These are phyloP conservation scores for Enteromius thamalakanensis DNA, from an alignment of 2,797 vertebrate genomes.

Conservation along the genomic window DNA sequence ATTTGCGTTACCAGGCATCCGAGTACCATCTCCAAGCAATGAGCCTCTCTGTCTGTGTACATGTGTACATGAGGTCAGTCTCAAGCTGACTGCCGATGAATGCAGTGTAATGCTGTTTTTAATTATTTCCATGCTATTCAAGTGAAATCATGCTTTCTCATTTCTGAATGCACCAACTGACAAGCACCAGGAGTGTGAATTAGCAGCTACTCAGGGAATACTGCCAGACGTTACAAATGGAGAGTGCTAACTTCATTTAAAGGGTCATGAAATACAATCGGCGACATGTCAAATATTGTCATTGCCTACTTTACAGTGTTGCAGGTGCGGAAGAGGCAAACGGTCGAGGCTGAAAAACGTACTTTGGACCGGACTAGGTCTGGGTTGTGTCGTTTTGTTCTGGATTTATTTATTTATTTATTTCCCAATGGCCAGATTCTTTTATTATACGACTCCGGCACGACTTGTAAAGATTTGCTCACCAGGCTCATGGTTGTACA, in stretches of 20 bases:
- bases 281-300: slow-evolving; percentile 73
- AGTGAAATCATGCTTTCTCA: slow-evolving; percentile 79
- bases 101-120: slow-evolving; percentile 71
- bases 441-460: slow-evolving; percentile 61
- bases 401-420: slow-evolving; percentile 51
- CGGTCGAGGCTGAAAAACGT: slow-evolving; percentile 4
- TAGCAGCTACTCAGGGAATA: slow-evolving; percentile 78
- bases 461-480: slow-evolving; percentile 62
- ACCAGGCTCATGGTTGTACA: slow-evolving; percentile 66
- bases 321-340: slow-evolving; percentile 74
- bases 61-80: slow-evolving; percentile 73
- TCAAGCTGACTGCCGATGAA: slow-evolving; percentile 67
- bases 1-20: slow-evolving; percentile 63
- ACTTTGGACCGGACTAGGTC: slow-evolving; percentile 13
- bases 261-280: slow-evolving; percentile 74
- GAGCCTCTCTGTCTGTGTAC: slow-evolving; percentile 66
- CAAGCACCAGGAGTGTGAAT: slow-evolving; percentile 81
- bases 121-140: slow-evolving; percentile 71
- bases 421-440: slow-evolving; percentile 60
- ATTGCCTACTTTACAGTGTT: slow-evolving; percentile 64
- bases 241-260: slow-evolving; percentile 73
- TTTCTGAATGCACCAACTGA: slow-evolving; percentile 77
- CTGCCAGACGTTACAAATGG: slow-evolving; percentile 76
- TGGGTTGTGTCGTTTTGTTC: slow-evolving; percentile 54
- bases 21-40: slow-evolving; percentile 65